Evolutionary conservation across 2,797 vertebrate genomes (phyloP).

Genomic region (Pygocentrus nattereri): DNA sequence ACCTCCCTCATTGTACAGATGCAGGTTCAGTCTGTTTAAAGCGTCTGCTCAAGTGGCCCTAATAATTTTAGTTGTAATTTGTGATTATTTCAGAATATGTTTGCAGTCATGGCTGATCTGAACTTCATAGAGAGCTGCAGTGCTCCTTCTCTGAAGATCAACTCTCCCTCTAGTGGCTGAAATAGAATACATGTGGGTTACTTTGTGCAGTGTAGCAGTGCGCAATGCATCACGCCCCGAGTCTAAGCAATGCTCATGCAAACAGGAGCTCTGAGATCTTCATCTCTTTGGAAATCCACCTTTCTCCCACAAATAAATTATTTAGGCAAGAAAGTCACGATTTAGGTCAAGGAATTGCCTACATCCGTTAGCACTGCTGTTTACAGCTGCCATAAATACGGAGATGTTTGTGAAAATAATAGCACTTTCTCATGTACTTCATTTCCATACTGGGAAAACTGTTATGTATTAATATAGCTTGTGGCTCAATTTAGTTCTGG

Average conservation of each 20-base stretch:
- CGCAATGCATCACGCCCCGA: not conserved
- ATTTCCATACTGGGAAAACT: conserved; percentile 79
- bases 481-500: conserved; percentile 81
- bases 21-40: conserved; percentile 50
- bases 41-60: conserved; percentile 48
- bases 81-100: conserved; percentile 39
- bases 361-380: conserved; percentile 47
- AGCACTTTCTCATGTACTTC: conserved; percentile 74
- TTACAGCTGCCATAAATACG: conserved; percentile 71
- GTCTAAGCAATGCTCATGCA: conserved; percentile 4
- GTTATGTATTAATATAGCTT: conserved; percentile 82
- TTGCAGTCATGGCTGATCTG: conserved; percentile 45
- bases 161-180: conserved; percentile 79
- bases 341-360: conserved; percentile 61
- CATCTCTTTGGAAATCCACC: conserved; percentile 18
- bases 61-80: conserved; percentile 46
- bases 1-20: conserved; percentile 44
- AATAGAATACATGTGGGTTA: conserved; percentile 47
- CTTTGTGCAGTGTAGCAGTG: conserved; percentile 9
- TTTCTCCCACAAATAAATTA: conserved; percentile 16
- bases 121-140: conserved; percentile 17
- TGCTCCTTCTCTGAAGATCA: conserved; percentile 59
- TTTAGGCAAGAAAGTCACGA: conserved; percentile 12
- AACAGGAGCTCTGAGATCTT: conserved; percentile 2
- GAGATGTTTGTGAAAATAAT: conserved; percentile 85